Base-by-base conservation (phyloP, 2,888 invertebrate species). In the Oxystoma pomonae region DNA sequence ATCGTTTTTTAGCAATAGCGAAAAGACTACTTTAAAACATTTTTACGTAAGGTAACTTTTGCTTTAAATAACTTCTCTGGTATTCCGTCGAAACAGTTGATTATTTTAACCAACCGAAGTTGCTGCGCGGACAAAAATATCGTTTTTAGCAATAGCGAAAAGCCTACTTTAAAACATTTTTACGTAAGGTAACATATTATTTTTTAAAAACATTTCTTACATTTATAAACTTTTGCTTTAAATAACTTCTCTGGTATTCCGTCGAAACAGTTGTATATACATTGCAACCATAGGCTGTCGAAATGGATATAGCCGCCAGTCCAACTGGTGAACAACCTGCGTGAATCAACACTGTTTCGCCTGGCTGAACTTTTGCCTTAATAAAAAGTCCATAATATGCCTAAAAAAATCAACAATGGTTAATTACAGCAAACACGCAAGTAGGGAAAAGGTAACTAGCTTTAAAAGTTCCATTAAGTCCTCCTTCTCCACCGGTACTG, bases 231-330 rank as follows among this genome's bases (percentile, higher is more conserved):
- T 70, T 72, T 62, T 75, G 76, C 60, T 74, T 76, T 5, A 81
- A 59, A 61, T 70, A 76, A 2, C 73, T 71, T 58, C 70, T 74
- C 65, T 81, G 80, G 35, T 69, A 66, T 21, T 79, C 73, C 0
- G 84, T 84, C 1, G 83, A 86, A 12, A 88, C 87, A 1, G 89
- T 89, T 0, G 87, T 87, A 75, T 78, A 87, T 16, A 87, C 83
- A 61, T 81, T 81, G 72, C 88, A 89, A 1, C 85, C 85, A 69
- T 81, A 73, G 65, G 79, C 78, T 5, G 84, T 78, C 2, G 88
- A 87, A 59, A 90, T 81, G n/a, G 84, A 81, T 66, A 89, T 88
- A 51, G 88, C 86, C 16, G 90, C 90, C 75, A 88, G 85, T n/a
- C 90, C 90, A 20, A 89, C 86, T n/a, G 87, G 86, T 12, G 88